phyloP scores from a whole-genome alignment of 1,140 invertebrate species.

The Drosophila quadrilineata region DNA sequence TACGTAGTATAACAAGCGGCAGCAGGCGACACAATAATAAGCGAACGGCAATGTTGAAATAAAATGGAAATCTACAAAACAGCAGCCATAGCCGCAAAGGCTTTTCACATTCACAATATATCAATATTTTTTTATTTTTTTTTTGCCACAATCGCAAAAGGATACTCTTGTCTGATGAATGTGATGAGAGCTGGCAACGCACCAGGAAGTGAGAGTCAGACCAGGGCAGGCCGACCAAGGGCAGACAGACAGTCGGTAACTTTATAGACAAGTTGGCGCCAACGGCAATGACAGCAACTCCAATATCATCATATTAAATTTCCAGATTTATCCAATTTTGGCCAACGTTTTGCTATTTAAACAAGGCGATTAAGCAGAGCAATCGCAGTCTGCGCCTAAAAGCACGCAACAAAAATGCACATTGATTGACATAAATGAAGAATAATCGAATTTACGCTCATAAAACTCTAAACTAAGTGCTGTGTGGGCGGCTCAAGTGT shows the following conservation, averaged over 20 bases:
- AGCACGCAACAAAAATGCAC: conserved; percentile 44
- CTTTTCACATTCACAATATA: conserved; percentile 67
- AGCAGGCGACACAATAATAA: conserved; percentile 10
- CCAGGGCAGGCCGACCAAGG: conserved; percentile 57
- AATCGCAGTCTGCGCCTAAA: conserved; percentile 34
- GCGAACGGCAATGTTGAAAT: conserved; percentile 47
- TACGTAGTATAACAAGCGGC: too few species aligned
- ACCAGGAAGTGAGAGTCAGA: conserved; percentile 23
- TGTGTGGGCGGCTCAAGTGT: conserved; percentile 44
- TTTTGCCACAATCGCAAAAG: conserved; percentile 21
- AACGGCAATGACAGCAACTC: conserved; percentile 26
- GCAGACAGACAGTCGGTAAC: conserved; percentile 43
- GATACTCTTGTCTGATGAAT: conserved; percentile 36
- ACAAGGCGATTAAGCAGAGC: conserved; percentile 43
- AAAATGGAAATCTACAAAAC: conserved; percentile 72
- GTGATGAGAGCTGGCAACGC: conserved; percentile 6
- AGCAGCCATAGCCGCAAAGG: conserved; percentile 48
- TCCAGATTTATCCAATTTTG: conserved; percentile 35
- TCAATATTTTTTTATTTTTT: too few species aligned
- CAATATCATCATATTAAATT: conserved; percentile 62
- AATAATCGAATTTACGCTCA: conserved; percentile 79
- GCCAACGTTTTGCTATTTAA: conserved; percentile 60
- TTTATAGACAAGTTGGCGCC: conserved; percentile 56
- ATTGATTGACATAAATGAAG: conserved; percentile 80
- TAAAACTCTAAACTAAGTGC: conserved; percentile 77